Base-by-base conservation (phyloP, 2,888 invertebrate genomes). In the Eristalinus sepulchralis region DNA sequence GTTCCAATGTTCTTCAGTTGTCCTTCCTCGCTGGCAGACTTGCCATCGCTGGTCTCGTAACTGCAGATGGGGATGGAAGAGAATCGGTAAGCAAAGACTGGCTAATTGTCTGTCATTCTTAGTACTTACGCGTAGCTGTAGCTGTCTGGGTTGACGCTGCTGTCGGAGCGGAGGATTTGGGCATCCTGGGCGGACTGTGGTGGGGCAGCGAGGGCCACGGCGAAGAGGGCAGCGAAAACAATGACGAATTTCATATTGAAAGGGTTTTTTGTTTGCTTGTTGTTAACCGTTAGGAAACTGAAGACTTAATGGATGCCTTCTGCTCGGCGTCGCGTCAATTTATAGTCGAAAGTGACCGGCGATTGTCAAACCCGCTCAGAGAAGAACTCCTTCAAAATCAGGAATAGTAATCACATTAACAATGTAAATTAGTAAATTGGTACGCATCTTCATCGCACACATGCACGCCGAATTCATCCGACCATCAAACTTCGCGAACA, bases 91-190 rank as follows among this genome's bases (percentile, higher is more conserved):
- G 2, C 24, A n/a, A 47, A 9, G 9, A 17, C 2, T 24, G 24
- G 27, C 63, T 11, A 10, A 22, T 63, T n/a, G n/a, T n/a, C n/a
- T n/a, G n/a, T n/a, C n/a, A n/a, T 63, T 36, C 0, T 63, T 20
- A 31, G 20, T 10, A 83, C 87, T 88, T 82, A 88, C 88, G 77
- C 64, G n/a, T 34, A 88, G 22, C 77, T 57, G 80, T 72, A 88
- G 57, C 84, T 70, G 17, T 88, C 84, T 47, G 59, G 10, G 11
- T n/a, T 1, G 60, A 85, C 82, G 90, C 95, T 94, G 82, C 93
- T 93, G 59, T 95, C 95, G 89, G 94, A 95, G 87, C 94, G 94
- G 66, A 95, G 88, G 87, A 95, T 93, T 89, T 94, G 94, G 2
- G 94, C 95, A 89, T 95, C 94, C 90, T 94, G 91, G 77, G 89